These are phyloP conservation scores for Patella ulyssiponensis DNA, from an alignment of 2,888 invertebrate genomes.

Conservation along the genomic window DNA sequence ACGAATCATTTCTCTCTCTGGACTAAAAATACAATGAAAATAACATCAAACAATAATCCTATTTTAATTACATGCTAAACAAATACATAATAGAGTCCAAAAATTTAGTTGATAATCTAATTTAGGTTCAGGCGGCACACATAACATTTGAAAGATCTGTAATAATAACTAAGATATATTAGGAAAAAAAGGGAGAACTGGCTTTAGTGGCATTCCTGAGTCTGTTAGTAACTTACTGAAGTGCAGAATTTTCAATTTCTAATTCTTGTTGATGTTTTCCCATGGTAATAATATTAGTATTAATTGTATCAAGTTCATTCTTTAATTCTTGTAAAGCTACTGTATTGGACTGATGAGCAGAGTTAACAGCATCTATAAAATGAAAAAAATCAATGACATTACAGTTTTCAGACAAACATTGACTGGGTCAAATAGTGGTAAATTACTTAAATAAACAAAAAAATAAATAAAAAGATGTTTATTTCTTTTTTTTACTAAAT, in stretches of 20 bases:
- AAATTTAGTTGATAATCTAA: no score
- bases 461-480: background rate
- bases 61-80: no score
- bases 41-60: background rate
- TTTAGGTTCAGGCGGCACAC: background rate
- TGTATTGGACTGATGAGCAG: constrained; percentile 68
- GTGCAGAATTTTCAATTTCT: constrained; percentile 64
- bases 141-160: background rate
- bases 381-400: background rate
- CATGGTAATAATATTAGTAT: constrained; percentile 58
- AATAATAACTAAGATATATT: no score
- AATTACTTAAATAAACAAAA: background rate
- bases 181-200: no score
- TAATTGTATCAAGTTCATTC: constrained; percentile 58
- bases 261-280: constrained; percentile 59
- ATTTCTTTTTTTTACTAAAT: background rate
- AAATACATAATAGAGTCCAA: no score
- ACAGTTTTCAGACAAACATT: background rate
- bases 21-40: constrained; percentile 51
- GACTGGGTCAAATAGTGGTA: background rate
- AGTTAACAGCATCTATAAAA: constrained; percentile 65
- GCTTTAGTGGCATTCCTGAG: no score
- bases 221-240: constrained; percentile 58
- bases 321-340: constrained; percentile 61
- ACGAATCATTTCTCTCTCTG: constrained; percentile 66